phyloP scores from a whole-genome alignment of 2,888 invertebrate species.

The Galerucella pusilla region DNA sequence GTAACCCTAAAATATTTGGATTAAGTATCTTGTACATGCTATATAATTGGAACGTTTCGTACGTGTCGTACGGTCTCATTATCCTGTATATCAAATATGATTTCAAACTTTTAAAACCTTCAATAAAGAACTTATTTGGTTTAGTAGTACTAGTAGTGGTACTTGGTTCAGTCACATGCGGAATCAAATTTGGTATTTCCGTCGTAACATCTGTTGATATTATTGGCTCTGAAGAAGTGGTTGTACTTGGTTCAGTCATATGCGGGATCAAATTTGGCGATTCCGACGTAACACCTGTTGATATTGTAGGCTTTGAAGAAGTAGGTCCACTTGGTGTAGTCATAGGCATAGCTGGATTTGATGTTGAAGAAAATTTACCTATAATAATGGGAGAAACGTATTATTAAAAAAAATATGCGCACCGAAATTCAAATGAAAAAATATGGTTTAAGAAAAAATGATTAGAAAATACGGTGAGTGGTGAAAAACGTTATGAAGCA shows the following conservation, averaged over 20 bases:
- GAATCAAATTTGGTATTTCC: too few relatives aligned
- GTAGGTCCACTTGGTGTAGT: neutral
- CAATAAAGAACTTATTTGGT: neutral
- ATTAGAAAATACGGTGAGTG: too few relatives aligned
- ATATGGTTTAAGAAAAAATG: too few relatives aligned
- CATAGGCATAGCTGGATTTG: neutral
- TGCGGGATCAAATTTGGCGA: too few relatives aligned
- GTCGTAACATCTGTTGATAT: too few relatives aligned
- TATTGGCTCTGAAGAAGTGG: too few relatives aligned
- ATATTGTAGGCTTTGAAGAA: neutral
- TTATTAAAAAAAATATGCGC: neutral
- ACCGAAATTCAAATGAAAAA: too few relatives aligned
- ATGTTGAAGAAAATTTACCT: neutral
- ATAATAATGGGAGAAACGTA: neutral
- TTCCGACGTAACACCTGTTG: too few relatives aligned
- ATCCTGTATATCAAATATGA: neutral
- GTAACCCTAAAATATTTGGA: neutral
- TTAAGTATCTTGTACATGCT: neutral
- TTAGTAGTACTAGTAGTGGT: too few relatives aligned
- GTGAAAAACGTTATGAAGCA: too few relatives aligned
- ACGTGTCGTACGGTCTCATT: neutral
- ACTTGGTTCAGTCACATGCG: too few relatives aligned
- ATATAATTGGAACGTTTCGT: neutral
- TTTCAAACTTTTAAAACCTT: neutral
- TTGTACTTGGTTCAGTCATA: too few relatives aligned